Conservation (phyloP, 1,140 invertebrate species). For the Colletes gigas region DNA sequence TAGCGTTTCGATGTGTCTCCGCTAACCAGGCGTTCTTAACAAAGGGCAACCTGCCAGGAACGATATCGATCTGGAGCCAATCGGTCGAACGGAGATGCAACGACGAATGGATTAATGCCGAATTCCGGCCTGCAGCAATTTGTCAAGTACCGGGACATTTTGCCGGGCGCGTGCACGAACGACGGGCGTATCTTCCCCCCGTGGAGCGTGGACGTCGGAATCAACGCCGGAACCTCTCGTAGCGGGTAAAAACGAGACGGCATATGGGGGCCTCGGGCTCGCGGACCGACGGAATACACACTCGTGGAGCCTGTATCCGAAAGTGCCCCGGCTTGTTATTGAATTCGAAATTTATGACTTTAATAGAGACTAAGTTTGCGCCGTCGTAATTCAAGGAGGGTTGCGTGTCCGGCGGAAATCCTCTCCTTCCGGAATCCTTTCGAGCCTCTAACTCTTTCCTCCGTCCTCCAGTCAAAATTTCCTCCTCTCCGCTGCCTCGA, state of each 20-base stretch:
- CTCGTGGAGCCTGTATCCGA: constrained; percentile 24
- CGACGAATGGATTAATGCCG: constrained; percentile 62
- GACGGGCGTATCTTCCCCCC: not conserved
- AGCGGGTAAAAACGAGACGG: not conserved
- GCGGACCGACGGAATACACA: not conserved
- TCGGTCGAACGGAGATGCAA: constrained; percentile 14
- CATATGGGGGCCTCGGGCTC: not conserved
- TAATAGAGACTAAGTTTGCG: constrained; percentile 73
- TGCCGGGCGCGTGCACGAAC: constrained; percentile 12
- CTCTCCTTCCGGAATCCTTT: not conserved
- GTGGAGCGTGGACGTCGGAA: not conserved
- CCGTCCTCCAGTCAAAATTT: not conserved
- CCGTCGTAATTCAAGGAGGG: constrained; percentile 73
- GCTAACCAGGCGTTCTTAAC: not conserved
- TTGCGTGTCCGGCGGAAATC: constrained; percentile 68
- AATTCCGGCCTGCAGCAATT: constrained; percentile 53
- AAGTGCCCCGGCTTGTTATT: constrained; percentile 63
- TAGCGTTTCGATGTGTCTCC: not conserved
- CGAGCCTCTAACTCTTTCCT: constrained; percentile 21
- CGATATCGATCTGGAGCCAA: constrained; percentile 48
- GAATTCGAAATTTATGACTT: constrained; percentile 75
- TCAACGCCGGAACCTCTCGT: not conserved
- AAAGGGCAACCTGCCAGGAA: constrained; percentile 37
- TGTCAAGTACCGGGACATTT: constrained; percentile 55
- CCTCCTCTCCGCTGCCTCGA: not conserved